Percentiles rank a stretch among this genome's conserved stretches.
phyloP scores from a whole-genome alignment of 2,888 invertebrate genomes.

The Cheilosia soror region DNA sequence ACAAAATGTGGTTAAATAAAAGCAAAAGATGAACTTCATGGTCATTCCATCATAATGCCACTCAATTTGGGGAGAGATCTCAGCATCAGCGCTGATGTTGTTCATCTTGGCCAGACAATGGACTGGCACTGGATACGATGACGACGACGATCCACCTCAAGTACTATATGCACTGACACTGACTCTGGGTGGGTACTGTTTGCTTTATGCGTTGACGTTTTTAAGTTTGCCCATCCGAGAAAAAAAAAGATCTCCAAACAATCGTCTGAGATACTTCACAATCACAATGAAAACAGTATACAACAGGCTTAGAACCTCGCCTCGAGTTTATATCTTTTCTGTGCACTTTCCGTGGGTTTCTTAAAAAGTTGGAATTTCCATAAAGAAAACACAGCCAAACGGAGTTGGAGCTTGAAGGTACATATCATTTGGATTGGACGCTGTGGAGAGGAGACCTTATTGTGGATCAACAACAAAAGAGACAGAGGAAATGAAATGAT shows the following conservation, averaged over 20 bases:
- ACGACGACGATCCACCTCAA: conserved; percentile 53
- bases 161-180: conserved; percentile 16
- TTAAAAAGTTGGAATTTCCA: conserved; percentile 41
- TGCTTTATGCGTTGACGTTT: conserved; percentile 71
- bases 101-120: conserved; percentile 49
- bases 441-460: conserved; percentile 13
- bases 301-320: conserved; percentile 23
- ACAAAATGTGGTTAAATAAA: conserved; percentile 17
- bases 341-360: background rate
- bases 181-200: conserved; percentile 65
- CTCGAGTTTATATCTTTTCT: conserved; percentile 30
- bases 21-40: conserved; percentile 68
- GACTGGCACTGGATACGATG: conserved; percentile 35
- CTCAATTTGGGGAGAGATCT: conserved; percentile 55
- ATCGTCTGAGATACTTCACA: conserved; percentile 55
- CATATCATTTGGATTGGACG: background rate
- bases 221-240: conserved; percentile 37
- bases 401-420: background rate
- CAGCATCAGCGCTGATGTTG: conserved; percentile 16
- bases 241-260: conserved; percentile 54
- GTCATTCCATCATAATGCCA: conserved; percentile 75
- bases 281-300: conserved; percentile 4
- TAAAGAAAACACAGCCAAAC: conserved; percentile 25
- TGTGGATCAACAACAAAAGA: conserved; percentile 5
- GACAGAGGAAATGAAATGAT: conserved; percentile 53